Evolutionary conservation across 2,113 vertebrate genomes (phyloP).

Genomic region (Percopsis transmontana): DNA sequence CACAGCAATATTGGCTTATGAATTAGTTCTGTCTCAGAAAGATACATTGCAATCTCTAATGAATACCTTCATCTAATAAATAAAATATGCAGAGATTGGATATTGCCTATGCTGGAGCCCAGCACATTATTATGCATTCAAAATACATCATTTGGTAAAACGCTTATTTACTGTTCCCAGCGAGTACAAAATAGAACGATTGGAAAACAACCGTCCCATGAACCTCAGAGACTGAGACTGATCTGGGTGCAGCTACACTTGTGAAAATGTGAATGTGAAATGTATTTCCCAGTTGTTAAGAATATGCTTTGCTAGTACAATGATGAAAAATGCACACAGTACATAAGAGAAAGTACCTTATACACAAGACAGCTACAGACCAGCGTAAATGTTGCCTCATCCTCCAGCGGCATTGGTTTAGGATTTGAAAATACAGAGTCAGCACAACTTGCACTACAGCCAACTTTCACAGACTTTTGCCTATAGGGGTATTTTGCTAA

Average conservation of each 20-base stretch:
- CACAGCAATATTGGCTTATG: not conserved
- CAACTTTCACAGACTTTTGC: too few relatives aligned
- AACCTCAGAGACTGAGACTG: slow-evolving; percentile 41
- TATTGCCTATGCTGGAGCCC: not conserved
- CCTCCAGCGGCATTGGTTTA: slow-evolving; percentile 28
- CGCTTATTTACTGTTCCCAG: slow-evolving; percentile 51
- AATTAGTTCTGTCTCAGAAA: not conserved
- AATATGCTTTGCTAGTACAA: slow-evolving; percentile 10
- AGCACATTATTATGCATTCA: slow-evolving; percentile 38
- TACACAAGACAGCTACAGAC: slow-evolving; percentile 19
- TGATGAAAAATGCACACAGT: slow-evolving; percentile 23
- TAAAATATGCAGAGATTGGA: slow-evolving; percentile 3
- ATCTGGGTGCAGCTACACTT: slow-evolving; percentile 18
- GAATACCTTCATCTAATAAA: not conserved
- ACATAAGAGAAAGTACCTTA: not conserved
- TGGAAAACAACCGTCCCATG: slow-evolving; percentile 40
- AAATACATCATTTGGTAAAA: slow-evolving; percentile 51
- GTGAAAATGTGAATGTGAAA: slow-evolving; percentile 22
- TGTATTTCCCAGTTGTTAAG: slow-evolving; percentile 21
- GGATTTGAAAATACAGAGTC: too few relatives aligned
- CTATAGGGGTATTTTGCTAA: not conserved
- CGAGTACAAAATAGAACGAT: slow-evolving; percentile 37
- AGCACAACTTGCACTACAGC: too few relatives aligned
- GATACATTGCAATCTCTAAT: not conserved
- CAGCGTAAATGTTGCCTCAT: slow-evolving; percentile 34